phyloP scores from a whole-genome alignment of 2,888 invertebrate species.

The Agrotis exclamationis region DNA sequence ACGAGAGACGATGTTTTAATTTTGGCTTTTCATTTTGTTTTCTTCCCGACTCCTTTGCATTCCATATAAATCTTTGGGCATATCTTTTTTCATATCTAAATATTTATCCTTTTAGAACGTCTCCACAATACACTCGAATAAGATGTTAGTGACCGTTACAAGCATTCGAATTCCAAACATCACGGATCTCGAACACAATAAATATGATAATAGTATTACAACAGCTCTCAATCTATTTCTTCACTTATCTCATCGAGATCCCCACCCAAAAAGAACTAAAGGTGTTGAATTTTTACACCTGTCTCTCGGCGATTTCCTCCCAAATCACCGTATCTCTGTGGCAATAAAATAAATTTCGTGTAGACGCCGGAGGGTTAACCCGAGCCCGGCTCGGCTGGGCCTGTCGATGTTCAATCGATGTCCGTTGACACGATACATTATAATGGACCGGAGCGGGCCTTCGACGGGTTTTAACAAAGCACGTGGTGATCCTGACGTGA shows the following conservation, averaged over 20 bases:
- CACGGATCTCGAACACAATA: constrained; percentile 80
- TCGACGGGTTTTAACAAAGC: constrained; percentile 90
- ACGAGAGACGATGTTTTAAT: constrained; percentile 88
- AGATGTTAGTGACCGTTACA: constrained; percentile 78
- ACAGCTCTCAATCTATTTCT: constrained; percentile 87
- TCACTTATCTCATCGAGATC: constrained; percentile 83
- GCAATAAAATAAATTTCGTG: constrained; percentile 91
- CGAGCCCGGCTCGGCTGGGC: constrained; percentile 77
- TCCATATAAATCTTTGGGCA: constrained; percentile 81
- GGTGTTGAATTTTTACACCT: constrained; percentile 91
- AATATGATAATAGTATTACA: constrained; percentile 85
- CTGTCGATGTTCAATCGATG: constrained; percentile 90
- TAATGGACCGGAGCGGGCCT: constrained; percentile 86
- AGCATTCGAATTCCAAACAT: constrained; percentile 79
- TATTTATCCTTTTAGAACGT: constrained; percentile 77
- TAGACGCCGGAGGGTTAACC: constrained; percentile 89
- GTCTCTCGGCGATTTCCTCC: constrained; percentile 89
- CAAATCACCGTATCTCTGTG: constrained; percentile 89
- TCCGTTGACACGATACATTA: constrained; percentile 91
- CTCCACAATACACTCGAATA: constrained; percentile 70
- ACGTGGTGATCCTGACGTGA: constrained; percentile 90
- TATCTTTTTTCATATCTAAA: constrained; percentile 80
- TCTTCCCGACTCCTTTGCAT: constrained; percentile 78
- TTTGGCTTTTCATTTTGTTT: constrained; percentile 85
- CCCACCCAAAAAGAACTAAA: constrained; percentile 84